These are phyloP conservation scores for Cirrhinus mrigala DNA, from an alignment of 2,797 vertebrate species.

Conservation along the genomic window DNA sequence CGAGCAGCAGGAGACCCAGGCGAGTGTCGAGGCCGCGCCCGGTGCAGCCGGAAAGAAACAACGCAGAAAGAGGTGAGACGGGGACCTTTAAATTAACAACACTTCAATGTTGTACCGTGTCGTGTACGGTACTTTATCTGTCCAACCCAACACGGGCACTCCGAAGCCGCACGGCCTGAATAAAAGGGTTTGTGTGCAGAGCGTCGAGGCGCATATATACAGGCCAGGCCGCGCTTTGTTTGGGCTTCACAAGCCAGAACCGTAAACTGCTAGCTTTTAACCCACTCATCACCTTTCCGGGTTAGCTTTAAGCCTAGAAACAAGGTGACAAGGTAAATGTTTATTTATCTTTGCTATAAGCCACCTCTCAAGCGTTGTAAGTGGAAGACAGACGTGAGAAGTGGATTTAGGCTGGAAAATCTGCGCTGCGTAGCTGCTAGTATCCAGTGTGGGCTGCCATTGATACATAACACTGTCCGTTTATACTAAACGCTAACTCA, in stretches of 20 bases:
- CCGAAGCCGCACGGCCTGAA: background rate
- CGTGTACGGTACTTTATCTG: background rate
- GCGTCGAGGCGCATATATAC: slow-evolving; percentile 82
- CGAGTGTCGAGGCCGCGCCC: slow-evolving; percentile 99
- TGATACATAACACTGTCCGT: slow-evolving; percentile 2
- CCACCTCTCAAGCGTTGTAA: background rate
- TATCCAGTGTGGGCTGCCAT: slow-evolving; percentile 58
- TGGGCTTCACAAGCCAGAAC: slow-evolving; percentile 72
- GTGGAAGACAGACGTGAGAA: background rate
- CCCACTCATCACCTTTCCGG: background rate
- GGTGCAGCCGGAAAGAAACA: slow-evolving; percentile 98
- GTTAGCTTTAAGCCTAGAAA: background rate
- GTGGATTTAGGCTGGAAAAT: slow-evolving; percentile 39
- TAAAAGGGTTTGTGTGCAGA: slow-evolving; percentile 71
- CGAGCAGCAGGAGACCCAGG: slow-evolving; percentile 99
- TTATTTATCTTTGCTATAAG: background rate
- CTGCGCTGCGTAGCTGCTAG: slow-evolving; percentile 61
- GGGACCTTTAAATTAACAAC: background rate
- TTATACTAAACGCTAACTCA: background rate
- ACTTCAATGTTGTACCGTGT: background rate
- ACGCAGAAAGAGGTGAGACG: slow-evolving; percentile 94
- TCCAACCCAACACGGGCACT: background rate
- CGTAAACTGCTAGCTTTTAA: slow-evolving; percentile 24
- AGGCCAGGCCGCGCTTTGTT: slow-evolving; percentile 96
- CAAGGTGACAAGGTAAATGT: background rate